Evolutionary conservation across 2,797 vertebrate species (phyloP).

Genomic region (Numenius phaeopus): DNA sequence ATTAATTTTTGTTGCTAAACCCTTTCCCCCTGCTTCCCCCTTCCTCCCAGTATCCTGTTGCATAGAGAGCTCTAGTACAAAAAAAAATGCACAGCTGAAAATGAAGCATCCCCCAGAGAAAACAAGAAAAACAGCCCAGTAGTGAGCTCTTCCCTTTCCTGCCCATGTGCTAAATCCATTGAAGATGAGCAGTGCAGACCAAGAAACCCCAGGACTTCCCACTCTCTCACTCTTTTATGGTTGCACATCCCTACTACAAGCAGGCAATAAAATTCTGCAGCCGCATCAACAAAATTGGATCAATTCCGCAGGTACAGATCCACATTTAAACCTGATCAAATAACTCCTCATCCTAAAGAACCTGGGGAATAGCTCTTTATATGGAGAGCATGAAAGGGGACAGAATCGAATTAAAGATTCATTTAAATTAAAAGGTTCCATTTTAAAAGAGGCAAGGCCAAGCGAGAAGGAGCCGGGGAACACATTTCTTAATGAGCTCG

Average conservation of each 20-base stretch:
- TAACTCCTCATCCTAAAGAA: constrained; percentile 21
- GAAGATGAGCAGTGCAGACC: neutral
- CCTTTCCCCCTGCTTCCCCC: neutral
- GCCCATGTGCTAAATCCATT: constrained; percentile 5
- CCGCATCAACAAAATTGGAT: constrained; percentile 63
- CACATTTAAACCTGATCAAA: constrained; percentile 63
- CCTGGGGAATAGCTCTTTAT: constrained; percentile 63
- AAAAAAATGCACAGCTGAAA: constrained; percentile 34
- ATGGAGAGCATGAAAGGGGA: constrained; percentile 6
- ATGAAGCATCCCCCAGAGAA: neutral
- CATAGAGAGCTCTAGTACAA: neutral
- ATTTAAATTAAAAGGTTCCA: constrained; percentile 77
- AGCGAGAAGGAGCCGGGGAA: constrained; percentile 49
- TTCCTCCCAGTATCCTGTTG: neutral
- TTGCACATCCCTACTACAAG: neutral
- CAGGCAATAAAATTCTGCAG: constrained; percentile 62
- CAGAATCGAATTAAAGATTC: constrained; percentile 75
- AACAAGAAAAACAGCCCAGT: neutral
- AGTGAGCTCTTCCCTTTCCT: neutral
- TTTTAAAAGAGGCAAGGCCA: constrained; percentile 63
- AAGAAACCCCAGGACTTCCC: neutral
- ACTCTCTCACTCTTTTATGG: neutral
- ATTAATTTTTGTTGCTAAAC: neutral
- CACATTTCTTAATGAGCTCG: constrained; percentile 47
- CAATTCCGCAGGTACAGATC: constrained; percentile 51